phyloP scores from a whole-genome alignment of 1,140 invertebrate species.

The Laupala kohalensis region DNA sequence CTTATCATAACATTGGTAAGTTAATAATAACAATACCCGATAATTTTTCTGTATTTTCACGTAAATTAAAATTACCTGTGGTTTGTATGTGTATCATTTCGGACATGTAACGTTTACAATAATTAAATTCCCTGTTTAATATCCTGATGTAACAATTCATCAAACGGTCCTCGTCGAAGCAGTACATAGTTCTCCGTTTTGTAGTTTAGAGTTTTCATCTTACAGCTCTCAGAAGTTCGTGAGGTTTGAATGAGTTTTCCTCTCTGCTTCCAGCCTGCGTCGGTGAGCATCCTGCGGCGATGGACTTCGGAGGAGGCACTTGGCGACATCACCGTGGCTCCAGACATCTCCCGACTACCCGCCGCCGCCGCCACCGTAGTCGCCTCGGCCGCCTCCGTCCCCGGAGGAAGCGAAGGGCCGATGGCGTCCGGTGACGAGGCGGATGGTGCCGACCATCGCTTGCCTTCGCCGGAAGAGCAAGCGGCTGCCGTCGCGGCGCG shows the following conservation, averaged over 20 bases:
- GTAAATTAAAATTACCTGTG: too few species aligned
- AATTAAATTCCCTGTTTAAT: too few species aligned
- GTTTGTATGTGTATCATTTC: too few species aligned
- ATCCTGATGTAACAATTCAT: too few species aligned
- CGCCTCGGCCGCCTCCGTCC: constrained; percentile 32
- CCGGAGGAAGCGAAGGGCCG: constrained; percentile 21
- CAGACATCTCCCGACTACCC: constrained; percentile 47
- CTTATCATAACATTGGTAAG: too few species aligned
- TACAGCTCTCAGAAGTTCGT: background rate
- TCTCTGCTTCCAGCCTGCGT: constrained; percentile 51
- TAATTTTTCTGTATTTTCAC: too few species aligned
- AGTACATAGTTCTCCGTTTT: too few species aligned
- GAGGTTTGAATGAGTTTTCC: background rate
- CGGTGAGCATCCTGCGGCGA: constrained; percentile 60
- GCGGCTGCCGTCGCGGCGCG: constrained; percentile 29
- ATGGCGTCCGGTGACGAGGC: constrained; percentile 23
- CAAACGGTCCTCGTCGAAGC: too few species aligned
- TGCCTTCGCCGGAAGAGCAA: constrained; percentile 68
- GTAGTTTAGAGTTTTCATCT: too few species aligned
- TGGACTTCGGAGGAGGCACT: constrained; percentile 74
- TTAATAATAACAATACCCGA: too few species aligned
- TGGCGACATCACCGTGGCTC: constrained; percentile 63
- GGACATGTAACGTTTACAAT: too few species aligned
- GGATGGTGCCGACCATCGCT: constrained; percentile 33
- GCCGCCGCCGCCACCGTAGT: constrained; percentile 25